phyloP scores from a whole-genome alignment of 2,797 vertebrate genomes.

The Anabas testudineus region DNA sequence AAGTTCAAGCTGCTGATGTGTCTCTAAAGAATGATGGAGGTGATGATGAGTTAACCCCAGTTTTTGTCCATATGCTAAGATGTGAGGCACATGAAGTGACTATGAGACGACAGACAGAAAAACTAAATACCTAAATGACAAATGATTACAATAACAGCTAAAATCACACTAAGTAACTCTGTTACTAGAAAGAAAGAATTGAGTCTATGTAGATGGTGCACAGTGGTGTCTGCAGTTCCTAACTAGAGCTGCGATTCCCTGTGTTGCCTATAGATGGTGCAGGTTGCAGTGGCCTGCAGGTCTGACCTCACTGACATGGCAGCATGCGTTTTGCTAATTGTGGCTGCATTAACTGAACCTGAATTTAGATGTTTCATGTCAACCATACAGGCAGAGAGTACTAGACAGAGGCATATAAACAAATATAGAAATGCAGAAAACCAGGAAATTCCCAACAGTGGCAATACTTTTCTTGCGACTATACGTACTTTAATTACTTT shows the following conservation, averaged over 20 bases:
- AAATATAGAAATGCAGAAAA: neutral
- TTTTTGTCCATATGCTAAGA: neutral
- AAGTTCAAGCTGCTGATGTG: conserved; percentile 10
- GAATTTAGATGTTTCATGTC: neutral
- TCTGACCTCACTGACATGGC: conserved; percentile 1
- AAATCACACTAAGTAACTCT: neutral
- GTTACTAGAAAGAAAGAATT: no score
- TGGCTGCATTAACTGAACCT: neutral
- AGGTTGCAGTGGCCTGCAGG: neutral
- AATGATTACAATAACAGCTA: neutral
- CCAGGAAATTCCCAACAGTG: no score
- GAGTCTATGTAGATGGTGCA: neutral
- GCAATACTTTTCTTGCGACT: no score
- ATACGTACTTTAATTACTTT: no score
- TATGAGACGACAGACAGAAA: neutral
- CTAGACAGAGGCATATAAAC: neutral
- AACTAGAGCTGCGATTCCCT: neutral
- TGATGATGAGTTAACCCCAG: neutral
- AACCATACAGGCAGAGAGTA: neutral
- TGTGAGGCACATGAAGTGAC: neutral
- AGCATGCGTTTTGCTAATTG: neutral
- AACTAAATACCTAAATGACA: neutral
- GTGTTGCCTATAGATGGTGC: neutral
- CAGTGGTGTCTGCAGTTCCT: neutral
- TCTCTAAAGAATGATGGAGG: neutral